Percentiles rank a stretch among this genome's conserved stretches.
These are phyloP conservation scores for Cetonia aurata DNA, from an alignment of 2,888 invertebrate genomes.

Conservation along the genomic window DNA sequence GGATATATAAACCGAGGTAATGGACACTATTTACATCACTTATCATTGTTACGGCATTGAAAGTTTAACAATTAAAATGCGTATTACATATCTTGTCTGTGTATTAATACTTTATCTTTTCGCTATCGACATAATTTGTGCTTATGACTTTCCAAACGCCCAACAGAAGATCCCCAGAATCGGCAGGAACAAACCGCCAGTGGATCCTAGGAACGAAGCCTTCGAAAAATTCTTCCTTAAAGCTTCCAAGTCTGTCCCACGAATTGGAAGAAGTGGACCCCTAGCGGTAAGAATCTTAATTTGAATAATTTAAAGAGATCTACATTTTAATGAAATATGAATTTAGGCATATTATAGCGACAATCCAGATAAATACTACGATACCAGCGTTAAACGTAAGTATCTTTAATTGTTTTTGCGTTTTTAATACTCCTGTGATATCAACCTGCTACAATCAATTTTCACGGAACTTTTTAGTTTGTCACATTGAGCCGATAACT, in stretches of 20 bases:
- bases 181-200: conserved; percentile 48
- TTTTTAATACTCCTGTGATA: no score
- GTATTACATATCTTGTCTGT: conserved; percentile 10
- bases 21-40: neutral
- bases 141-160: conserved; percentile 60
- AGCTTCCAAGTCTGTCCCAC: conserved; percentile 67
- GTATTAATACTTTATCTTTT: conserved; percentile 32
- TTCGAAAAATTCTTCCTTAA: conserved; percentile 68
- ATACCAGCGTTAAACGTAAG: conserved; percentile 27
- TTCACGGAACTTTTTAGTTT: no score
- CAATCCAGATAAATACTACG: conserved; percentile 12
- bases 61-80: conserved; percentile 25
- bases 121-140: conserved; percentile 26
- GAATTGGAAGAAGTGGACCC: conserved; percentile 65
- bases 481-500: no score
- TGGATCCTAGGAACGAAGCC: conserved; percentile 60
- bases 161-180: conserved; percentile 54
- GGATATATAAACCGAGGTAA: conserved; percentile 22
- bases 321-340: neutral
- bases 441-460: no score
- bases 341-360: conserved; percentile 31
- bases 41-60: neutral
- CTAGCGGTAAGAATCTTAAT: conserved; percentile 25
- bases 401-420: neutral
- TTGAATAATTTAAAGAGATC: neutral